Base-by-base conservation (phyloP, 2,888 invertebrate genomes). In the Polydrusus tereticollis region DNA sequence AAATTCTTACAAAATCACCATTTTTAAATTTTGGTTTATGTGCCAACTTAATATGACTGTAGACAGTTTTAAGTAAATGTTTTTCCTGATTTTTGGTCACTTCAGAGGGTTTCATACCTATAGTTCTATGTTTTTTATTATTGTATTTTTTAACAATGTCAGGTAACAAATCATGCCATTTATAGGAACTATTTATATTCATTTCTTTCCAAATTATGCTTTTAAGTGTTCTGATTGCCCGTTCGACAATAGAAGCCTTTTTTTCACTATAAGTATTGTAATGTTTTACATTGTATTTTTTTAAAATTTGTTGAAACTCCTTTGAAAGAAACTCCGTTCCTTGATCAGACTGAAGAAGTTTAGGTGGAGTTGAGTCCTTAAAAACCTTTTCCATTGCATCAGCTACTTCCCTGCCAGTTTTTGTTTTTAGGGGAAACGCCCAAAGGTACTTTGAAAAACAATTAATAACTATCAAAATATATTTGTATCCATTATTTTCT, bases 371-470 rank as follows among this genome's bases (percentile, higher is more conserved):
- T 1, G 43, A 18, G 4, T 16, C 43, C 5, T 16, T 18, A 16
- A 45, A 18, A 57, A 75, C 55, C 10, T 50, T 33, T 26, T 67
- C 29, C 57, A 74, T 69, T 23, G 68, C 74, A 29, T 26, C 36
- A 14, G 76, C 74, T 7, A 80, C 76, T 66, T 80, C 79, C 45
- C 75, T 68, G n/a, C 72, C 80, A 58, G 65, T 79, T 78, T 81
- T 82, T 16, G 62, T 77, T 76, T 83, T 83, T 3, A 81, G 43
- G 0, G 82, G 80, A 38, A 76, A 60, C 20, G 78, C 79, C 82
- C 81, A 84, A 1, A 82, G 80, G 77, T 77, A 84, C 78, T 85
- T 84, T 1, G 82, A 82, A 75, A 83, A 83, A 16, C 77, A 77
- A 75, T 83, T 81, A 38, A 83, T 84, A 16, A 82, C 77, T 8